Conservation (phyloP, 2,797 vertebrate species). For the Protosalanx chinensis region DNA sequence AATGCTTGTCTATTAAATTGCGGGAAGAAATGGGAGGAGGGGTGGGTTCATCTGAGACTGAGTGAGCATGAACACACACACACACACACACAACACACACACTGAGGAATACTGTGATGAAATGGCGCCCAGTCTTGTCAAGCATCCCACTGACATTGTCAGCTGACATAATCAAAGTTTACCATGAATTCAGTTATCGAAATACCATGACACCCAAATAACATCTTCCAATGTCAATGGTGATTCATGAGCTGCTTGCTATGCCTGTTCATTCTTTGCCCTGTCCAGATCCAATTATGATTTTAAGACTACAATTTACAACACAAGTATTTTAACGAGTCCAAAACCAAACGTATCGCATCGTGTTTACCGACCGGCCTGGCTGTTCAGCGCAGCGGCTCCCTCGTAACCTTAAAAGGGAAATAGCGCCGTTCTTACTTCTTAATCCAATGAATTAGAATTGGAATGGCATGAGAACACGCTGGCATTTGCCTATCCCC, state of each 20-base stretch:
- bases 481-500: constrained; percentile 80
- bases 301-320: not conserved
- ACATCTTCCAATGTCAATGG: not conserved
- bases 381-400: constrained; percentile 65
- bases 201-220: constrained; percentile 30
- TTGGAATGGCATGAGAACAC: constrained; percentile 80
- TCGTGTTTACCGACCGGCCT: constrained; percentile 61
- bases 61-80: constrained; percentile 28
- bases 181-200: constrained; percentile 30
- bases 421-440: constrained; percentile 69
- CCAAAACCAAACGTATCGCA: constrained; percentile 59
- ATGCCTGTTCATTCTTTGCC: constrained; percentile 20
- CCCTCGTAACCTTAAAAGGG: constrained; percentile 69
- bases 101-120: constrained; percentile 37
- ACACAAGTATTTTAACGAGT: not conserved
- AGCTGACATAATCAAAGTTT: constrained; percentile 43
- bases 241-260: constrained; percentile 20
- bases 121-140: constrained; percentile 33
- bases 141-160: constrained; percentile 53
- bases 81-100: not conserved
- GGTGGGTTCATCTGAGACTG: constrained; percentile 17
- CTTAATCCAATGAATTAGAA: constrained; percentile 76
- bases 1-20: constrained; percentile 54
- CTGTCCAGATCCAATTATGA: constrained; percentile 29
- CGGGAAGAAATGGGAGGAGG: constrained; percentile 31